Evolutionary conservation across 2,888 invertebrate species (phyloP).

Genomic region (Malachius bipustulatus): DNA sequence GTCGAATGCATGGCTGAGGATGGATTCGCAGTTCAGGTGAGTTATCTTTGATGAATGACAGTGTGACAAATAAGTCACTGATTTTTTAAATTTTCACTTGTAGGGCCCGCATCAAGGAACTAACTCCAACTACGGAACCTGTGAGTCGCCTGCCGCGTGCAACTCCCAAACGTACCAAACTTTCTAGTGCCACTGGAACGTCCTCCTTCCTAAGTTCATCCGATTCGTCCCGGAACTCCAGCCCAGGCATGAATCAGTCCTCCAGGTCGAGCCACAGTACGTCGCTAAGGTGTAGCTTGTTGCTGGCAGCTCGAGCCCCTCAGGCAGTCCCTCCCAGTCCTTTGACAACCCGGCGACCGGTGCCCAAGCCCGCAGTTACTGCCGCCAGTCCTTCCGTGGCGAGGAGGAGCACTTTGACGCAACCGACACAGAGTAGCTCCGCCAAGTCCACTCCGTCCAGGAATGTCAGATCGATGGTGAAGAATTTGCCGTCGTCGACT

Average conservation of each 20-base stretch:
- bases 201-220: conserved; percentile 30
- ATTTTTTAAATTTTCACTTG: conserved; percentile 12
- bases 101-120: conserved; percentile 52
- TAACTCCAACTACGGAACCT: conserved; percentile 39
- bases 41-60: conserved; percentile 10
- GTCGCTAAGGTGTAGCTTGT: conserved; percentile 39
- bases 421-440: conserved; percentile 47
- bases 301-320: conserved; percentile 42
- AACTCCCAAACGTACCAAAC: conserved; percentile 27
- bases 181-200: conserved; percentile 27
- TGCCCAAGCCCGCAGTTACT: too few species aligned
- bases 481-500: too few species aligned
- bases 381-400: conserved; percentile 38
- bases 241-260: conserved; percentile 41
- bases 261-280: conserved; percentile 30
- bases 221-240: conserved; percentile 58
- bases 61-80: too few species aligned
- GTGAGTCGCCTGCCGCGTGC: conserved; percentile 28
- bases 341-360: conserved; percentile 37
- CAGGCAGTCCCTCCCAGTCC: conserved; percentile 40
- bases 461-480: conserved; percentile 19
- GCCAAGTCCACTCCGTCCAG: conserved; percentile 40
- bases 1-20: conserved; percentile 51
- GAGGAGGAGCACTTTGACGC: conserved; percentile 36
- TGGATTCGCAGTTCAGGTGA: conserved; percentile 39